Conservation (phyloP, 1,140 invertebrate species). For the Zelostemma sp. region DNA sequence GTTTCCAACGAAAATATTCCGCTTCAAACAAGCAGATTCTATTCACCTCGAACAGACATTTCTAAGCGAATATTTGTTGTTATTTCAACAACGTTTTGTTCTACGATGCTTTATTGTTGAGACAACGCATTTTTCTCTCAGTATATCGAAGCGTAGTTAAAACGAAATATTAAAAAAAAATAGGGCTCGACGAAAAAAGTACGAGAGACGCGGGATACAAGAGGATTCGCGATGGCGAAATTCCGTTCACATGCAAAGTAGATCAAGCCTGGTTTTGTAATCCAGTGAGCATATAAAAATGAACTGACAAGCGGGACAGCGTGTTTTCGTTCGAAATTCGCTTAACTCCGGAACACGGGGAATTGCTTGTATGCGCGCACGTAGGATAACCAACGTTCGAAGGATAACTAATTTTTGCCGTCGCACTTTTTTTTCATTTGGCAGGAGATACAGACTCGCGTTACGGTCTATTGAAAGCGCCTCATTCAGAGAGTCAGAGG, state of each 20-base stretch:
- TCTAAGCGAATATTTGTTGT: no score
- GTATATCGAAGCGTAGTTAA: no score
- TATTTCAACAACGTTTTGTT: no score
- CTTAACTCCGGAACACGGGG: conserved; percentile 38
- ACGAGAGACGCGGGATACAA: conserved; percentile 20
- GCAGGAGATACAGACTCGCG: conserved; percentile 26
- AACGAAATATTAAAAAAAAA: no score
- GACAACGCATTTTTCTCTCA: no score
- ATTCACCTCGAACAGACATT: no score
- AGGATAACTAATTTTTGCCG: conserved; percentile 41
- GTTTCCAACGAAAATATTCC: no score
- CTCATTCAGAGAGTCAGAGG: conserved; percentile 49
- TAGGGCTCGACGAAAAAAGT: no score
- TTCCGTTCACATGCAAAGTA: conserved; percentile 39
- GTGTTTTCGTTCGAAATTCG: conserved; percentile 40
- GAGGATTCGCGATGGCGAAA: conserved; percentile 27
- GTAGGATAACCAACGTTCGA: conserved; percentile 1
- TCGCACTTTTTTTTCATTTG: conserved; percentile 21
- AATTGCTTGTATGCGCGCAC: conserved; percentile 16
- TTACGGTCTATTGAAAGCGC: conserved; percentile 47
- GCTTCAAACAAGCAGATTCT: no score
- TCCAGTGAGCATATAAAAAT: conserved; percentile 34
- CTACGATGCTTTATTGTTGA: no score
- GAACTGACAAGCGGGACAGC: conserved; percentile 33
- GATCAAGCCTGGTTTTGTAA: conserved; percentile 40